Evolutionary conservation across 2,797 vertebrate species (phyloP), one percentile per base, ranked within the genome.

Genomic region (Sebastes kiyomatsui): DNA sequence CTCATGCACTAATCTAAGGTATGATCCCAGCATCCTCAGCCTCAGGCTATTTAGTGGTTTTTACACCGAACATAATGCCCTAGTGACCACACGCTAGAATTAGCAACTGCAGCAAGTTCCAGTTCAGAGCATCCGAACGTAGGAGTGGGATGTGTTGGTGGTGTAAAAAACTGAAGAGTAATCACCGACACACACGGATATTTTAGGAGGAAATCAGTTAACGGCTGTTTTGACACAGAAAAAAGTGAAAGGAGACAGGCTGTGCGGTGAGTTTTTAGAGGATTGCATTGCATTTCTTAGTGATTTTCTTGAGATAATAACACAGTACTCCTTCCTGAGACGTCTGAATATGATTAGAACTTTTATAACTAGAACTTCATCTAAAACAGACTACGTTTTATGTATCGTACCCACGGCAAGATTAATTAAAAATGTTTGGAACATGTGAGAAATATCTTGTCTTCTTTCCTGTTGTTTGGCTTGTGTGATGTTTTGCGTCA

Each of bases 81-180:
- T 2, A 14, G 28, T 75, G 71, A 67, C 20, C 14, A 59, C 32
- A 35, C 22, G 30, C 60, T 46, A 67, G 65, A 87, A 86, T 76
- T 56, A 75, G 54, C 67, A 83, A 72, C 68, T 60, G 81, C 35
- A 72, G 60, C 27, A 64, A 75, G 54, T 32, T 84, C 64, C 27
- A 33, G 55, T 72, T 77, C 25, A 64, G 14, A 20, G 67, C 60
- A 16, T 5, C 55, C 9, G 66, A 76, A 54, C 3, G 3, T 69
- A 35, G 38, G 10, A 75, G 54, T 61, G 67, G 52, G 73, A 85
- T 62, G 67, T 67, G 66, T 76, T 78, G 79, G 67, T 18, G 68
- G 69, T 46, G 42, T 80, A 11, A 58, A 64, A 85, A 77, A 46
- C 3, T 64, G 42, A 65, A 56, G 35, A 27, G 16, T 55, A 73